These are phyloP conservation scores for Montipora capricornis DNA, from an alignment of 64 coral and sea anemone species.

Conservation along the genomic window DNA sequence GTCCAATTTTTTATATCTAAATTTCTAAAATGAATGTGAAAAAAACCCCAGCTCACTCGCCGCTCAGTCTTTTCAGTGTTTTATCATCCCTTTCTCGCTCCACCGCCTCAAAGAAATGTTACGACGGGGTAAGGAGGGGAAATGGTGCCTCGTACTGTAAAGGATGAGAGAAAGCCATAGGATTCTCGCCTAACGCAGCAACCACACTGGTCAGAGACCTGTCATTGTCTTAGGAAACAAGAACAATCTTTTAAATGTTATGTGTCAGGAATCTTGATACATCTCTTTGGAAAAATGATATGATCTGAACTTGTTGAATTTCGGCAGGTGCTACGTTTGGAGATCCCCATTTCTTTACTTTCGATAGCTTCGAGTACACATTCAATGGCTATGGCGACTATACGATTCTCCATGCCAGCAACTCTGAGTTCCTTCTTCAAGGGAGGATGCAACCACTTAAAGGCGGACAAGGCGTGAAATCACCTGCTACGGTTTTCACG, in stretches of 20 bases:
- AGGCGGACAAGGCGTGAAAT: background rate
- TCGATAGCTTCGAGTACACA: constrained; percentile 64
- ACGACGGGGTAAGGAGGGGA: no score
- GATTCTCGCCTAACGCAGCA: no score
- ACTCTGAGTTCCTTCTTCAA: constrained; percentile 27
- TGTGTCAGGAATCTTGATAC: background rate
- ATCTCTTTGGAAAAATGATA: background rate
- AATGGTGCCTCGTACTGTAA: no score
- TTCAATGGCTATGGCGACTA: constrained; percentile 70
- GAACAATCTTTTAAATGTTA: background rate
- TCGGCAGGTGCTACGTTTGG: constrained; percentile 41
- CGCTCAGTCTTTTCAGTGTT: no score
- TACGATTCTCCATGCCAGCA: constrained; percentile 18
- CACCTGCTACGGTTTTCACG: constrained; percentile 18
- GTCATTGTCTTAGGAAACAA: no score
- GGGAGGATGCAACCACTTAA: constrained; percentile 31
- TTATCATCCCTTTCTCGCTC: no score
- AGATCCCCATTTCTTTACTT: constrained; percentile 65
- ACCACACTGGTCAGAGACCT: no score
- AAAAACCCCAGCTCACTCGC: no score
- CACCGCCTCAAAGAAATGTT: no score
- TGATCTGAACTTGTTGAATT: background rate
- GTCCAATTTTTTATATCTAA: no score
- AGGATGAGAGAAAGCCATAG: no score
- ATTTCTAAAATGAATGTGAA: no score